Percentiles rank a stretch among this genome's conserved stretches.
These are phyloP conservation scores for Pyrrhosoma nymphula DNA, from an alignment of 2,888 invertebrate species.

Conservation along the genomic window DNA sequence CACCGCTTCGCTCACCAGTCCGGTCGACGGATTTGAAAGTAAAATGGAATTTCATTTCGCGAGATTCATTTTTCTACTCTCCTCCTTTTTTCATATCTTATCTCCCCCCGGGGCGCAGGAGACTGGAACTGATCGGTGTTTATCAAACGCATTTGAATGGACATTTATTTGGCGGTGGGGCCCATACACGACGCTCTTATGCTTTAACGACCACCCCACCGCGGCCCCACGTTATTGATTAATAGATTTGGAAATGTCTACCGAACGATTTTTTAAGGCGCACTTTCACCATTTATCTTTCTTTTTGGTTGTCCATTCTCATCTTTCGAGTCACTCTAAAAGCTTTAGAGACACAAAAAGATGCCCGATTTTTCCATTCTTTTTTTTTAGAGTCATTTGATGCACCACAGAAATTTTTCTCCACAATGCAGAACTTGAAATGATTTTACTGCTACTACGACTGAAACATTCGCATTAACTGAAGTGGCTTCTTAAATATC, in stretches of 20 bases:
- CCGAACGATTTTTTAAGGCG: background rate
- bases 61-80: constrained; percentile 21
- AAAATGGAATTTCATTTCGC: constrained; percentile 36
- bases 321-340: background rate
- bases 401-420: no score
- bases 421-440: no score
- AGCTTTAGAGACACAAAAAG: background rate
- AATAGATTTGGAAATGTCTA: constrained; percentile 23
- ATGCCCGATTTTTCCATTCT: background rate
- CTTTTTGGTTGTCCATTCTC: background rate
- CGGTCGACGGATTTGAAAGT: constrained; percentile 43
- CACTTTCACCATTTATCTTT: background rate
- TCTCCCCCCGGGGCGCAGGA: background rate
- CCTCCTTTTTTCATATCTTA: background rate
- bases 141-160: constrained; percentile 28
- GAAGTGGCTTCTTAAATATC: no score
- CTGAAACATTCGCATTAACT: no score
- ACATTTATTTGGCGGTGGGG: background rate
- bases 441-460: no score
- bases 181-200: background rate
- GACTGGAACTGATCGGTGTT: constrained; percentile 15
- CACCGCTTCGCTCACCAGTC: background rate
- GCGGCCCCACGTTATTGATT: background rate
- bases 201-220: background rate
- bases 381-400: background rate